These are phyloP conservation scores for Orthosia gracilis DNA, from an alignment of 2,888 invertebrate genomes.

Conservation along the genomic window DNA sequence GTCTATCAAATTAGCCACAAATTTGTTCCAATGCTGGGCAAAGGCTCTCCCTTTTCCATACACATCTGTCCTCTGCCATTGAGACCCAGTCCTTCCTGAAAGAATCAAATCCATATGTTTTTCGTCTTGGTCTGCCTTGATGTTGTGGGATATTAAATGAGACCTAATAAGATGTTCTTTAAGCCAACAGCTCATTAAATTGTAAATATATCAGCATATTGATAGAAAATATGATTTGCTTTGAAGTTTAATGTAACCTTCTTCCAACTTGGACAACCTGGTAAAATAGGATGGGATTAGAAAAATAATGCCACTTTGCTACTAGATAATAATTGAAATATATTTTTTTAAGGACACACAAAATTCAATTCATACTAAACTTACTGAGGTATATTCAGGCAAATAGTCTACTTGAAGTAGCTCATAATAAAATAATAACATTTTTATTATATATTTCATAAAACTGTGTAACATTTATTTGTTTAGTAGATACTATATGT, in stretches of 20 bases:
- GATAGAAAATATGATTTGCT: background rate
- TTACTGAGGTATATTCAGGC: constrained; percentile 90
- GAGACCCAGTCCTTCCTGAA: too few species aligned
- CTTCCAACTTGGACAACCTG: background rate
- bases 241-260: background rate
- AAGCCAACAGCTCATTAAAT: too few species aligned
- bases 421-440: constrained; percentile 82
- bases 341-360: constrained; percentile 88
- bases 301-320: constrained; percentile 78
- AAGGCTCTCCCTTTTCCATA: too few species aligned
- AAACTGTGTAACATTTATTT: constrained; percentile 73
- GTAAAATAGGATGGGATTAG: constrained; percentile 17
- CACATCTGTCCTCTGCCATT: too few species aligned
- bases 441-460: constrained; percentile 77
- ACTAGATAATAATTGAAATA: constrained; percentile 83
- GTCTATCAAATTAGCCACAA: too few species aligned
- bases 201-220: background rate
- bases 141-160: too few species aligned
- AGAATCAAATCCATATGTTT: too few species aligned
- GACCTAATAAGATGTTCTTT: too few species aligned
- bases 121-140: too few species aligned
- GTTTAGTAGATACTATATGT: constrained; percentile 69
- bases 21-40: too few species aligned
- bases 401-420: constrained; percentile 85
- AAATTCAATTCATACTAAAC: constrained; percentile 88